A percentile compares a stretch with the other conserved stretches of the same genome.
phyloP scores from a whole-genome alignment of 2,797 vertebrate genomes.

The Enoplosus armatus region DNA sequence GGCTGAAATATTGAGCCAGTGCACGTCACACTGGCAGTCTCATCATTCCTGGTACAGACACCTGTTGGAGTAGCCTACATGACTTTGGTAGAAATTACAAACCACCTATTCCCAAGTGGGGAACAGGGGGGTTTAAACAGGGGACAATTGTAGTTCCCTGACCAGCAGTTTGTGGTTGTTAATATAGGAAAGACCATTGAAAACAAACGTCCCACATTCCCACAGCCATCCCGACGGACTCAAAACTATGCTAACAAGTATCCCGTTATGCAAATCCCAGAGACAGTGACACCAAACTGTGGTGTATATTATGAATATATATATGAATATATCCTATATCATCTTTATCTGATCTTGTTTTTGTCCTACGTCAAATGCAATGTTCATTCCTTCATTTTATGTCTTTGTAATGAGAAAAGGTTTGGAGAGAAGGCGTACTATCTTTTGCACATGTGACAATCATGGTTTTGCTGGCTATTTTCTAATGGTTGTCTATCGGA shows the following conservation, averaged over 20 bases:
- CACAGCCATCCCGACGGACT: slow-evolving; percentile 59
- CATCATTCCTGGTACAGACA: slow-evolving; percentile 39
- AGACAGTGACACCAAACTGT: slow-evolving; percentile 70
- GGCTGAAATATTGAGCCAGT: slow-evolving; percentile 15
- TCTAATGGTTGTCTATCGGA: slow-evolving; percentile 42
- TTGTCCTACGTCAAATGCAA: slow-evolving; percentile 43
- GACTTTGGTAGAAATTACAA: slow-evolving; percentile 43
- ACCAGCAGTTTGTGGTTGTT: slow-evolving; percentile 77
- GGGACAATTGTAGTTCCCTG: slow-evolving; percentile 36
- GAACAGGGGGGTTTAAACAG: slow-evolving; percentile 20
- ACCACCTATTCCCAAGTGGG: slow-evolving; percentile 21
- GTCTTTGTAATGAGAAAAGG: slow-evolving; percentile 49
- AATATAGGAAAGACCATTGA: slow-evolving; percentile 43
- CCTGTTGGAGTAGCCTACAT: slow-evolving; percentile 38
- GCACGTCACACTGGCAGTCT: slow-evolving; percentile 17
- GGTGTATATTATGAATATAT: slow-evolving; percentile 74
- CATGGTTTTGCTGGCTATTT: slow-evolving; percentile 65
- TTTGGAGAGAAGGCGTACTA: slow-evolving; percentile 44
- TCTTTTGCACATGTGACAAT: slow-evolving; percentile 80
- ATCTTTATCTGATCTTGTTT: slow-evolving; percentile 59
- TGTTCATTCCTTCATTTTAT: slow-evolving; percentile 54
- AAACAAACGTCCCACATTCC: slow-evolving; percentile 58
- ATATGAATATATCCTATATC: slow-evolving; percentile 74
- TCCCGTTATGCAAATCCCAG: slow-evolving; percentile 74
- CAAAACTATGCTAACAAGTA: slow-evolving; percentile 46